Conservation (phyloP, 2,888 invertebrate species). For the Choristoneura rosaceana region DNA sequence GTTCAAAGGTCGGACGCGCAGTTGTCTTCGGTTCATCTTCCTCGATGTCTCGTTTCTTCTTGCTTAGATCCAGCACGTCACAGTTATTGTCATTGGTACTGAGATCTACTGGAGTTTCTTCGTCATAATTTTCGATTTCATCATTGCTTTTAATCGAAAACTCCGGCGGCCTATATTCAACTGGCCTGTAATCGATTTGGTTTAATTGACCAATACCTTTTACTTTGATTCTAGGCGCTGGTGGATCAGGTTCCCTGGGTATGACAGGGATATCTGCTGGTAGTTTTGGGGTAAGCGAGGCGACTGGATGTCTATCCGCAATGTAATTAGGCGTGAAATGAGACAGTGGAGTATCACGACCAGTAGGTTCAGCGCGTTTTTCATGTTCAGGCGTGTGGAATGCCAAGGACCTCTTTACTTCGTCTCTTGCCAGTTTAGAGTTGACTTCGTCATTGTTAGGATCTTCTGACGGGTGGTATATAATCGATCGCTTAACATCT, state of each 20-base stretch:
- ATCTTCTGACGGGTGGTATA: constrained; percentile 94
- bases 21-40: constrained; percentile 63
- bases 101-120: constrained; percentile 88
- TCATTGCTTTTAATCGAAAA: constrained; percentile 67
- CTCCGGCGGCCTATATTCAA: constrained; percentile 72
- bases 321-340: constrained; percentile 79
- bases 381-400: constrained; percentile 84
- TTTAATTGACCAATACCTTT: constrained; percentile 85
- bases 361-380: constrained; percentile 71
- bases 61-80: constrained; percentile 93
- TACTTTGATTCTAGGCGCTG: constrained; percentile 83
- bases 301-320: constrained; percentile 77
- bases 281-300: constrained; percentile 67
- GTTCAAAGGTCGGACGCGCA: constrained; percentile 79
- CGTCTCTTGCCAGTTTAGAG: constrained; percentile 82
- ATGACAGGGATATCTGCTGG: constrained; percentile 68
- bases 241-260: constrained; percentile 71
- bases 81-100: constrained; percentile 86
- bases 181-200: constrained; percentile 72
- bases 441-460: constrained; percentile 91
- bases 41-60: constrained; percentile 86
- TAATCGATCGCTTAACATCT: constrained; percentile 94
- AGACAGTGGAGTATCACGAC: constrained; percentile 73
- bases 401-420: constrained; percentile 83
- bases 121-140: constrained; percentile 72